Conservation (phyloP, 2,888 invertebrate genomes). For the Macropis europaea region DNA sequence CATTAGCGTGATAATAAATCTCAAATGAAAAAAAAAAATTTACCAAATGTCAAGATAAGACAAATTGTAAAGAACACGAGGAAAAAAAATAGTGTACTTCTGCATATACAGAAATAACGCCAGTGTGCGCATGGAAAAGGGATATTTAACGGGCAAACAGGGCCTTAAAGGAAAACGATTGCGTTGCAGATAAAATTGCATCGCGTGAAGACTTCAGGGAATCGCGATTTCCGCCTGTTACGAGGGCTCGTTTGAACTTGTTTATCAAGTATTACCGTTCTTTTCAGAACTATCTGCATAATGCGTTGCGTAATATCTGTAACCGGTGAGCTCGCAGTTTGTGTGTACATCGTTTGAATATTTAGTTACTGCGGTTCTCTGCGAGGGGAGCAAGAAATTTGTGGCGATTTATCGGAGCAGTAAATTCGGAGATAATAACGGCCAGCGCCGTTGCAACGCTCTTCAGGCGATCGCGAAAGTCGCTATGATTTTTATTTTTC, state of each 20-base stretch:
- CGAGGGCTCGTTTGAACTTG: neutral
- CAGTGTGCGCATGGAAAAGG: too few species aligned
- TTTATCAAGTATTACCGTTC: neutral
- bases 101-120: too few species aligned
- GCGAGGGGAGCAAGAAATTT: constrained; percentile 4
- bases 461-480: constrained; percentile 25
- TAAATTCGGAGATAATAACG: constrained; percentile 42
- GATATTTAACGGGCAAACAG: too few species aligned
- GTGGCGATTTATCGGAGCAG: constrained; percentile 26
- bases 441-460: constrained; percentile 13
- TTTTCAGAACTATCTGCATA: neutral
- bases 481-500: constrained; percentile 29
- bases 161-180: too few species aligned
- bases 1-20: too few species aligned
- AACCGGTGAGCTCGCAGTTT: constrained; percentile 5
- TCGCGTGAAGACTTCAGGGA: neutral
- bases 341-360: neutral
- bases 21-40: too few species aligned
- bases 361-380: constrained; percentile 18
- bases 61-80: too few species aligned
- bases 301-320: neutral
- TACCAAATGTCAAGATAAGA: too few species aligned
- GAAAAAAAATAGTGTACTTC: too few species aligned
- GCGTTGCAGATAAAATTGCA: neutral
- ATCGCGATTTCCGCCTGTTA: too few species aligned